Percentiles rank a stretch among this genome's conserved stretches.
These are phyloP conservation scores for Penaeus japonicus DNA, from an alignment of 1,140 invertebrate species.

Conservation along the genomic window DNA sequence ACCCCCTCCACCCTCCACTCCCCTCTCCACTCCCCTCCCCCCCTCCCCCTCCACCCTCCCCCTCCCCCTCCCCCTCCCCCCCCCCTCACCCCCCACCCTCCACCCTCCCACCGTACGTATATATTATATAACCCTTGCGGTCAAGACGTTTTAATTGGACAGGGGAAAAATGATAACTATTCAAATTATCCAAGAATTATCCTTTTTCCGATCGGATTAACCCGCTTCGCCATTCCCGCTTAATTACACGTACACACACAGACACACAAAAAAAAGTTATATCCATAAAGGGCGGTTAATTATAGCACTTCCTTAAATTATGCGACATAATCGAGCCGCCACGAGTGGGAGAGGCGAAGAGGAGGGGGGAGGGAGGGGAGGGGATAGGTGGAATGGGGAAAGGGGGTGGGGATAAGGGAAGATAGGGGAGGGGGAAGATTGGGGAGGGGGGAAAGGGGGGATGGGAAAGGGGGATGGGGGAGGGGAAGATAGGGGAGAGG, in stretches of 20 bases:
- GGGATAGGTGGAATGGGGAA: not conserved
- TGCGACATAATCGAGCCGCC: constrained; percentile 37
- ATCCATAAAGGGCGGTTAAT: constrained; percentile 42
- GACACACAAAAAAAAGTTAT: not conserved
- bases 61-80: not conserved
- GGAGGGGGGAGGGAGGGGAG: not conserved
- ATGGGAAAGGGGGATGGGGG: not conserved
- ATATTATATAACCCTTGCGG: too few relatives aligned
- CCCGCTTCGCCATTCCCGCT: too few relatives aligned
- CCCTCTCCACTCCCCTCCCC: not conserved
- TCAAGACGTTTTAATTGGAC: too few relatives aligned
- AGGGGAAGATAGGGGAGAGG: not conserved
- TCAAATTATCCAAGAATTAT: too few relatives aligned
- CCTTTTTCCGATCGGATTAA: too few relatives aligned
- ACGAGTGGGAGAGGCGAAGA: not conserved
- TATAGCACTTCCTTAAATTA: constrained; percentile 47
- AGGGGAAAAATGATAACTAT: too few relatives aligned
- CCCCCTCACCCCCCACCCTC: not conserved
- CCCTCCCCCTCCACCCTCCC: not conserved
- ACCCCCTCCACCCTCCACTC: not conserved
- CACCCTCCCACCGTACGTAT: not conserved
- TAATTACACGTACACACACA: too few relatives aligned
- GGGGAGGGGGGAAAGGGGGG: not conserved
- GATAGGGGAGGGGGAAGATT: not conserved
- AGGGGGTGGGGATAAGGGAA: not conserved